Evolutionary conservation across 2,797 vertebrate species (phyloP).

Genomic region (Catharus ustulatus): DNA sequence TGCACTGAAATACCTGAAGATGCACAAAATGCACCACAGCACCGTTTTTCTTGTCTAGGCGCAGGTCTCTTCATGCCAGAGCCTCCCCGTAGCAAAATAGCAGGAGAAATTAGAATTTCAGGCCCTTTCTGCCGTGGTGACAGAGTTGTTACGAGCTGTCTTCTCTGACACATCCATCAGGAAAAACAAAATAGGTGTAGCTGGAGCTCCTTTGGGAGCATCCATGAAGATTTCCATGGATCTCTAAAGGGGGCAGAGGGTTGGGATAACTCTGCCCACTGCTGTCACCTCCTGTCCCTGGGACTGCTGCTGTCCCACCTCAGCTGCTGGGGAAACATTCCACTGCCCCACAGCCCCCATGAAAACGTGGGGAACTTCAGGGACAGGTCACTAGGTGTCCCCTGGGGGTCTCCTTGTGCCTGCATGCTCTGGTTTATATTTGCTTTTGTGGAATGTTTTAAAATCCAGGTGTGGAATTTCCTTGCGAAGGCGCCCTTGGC

Average conservation of each 20-base stretch:
- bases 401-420: neutral
- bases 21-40: neutral
- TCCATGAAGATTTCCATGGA: fast-evolving
- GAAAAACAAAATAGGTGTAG: neutral
- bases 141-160: neutral
- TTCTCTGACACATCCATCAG: neutral
- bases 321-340: neutral
- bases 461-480: fast-evolving
- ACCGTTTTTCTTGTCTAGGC: neutral
- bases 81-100: neutral
- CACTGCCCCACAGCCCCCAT: neutral
- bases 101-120: neutral
- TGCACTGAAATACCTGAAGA: neutral
- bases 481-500: fast-evolving
- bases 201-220: neutral
- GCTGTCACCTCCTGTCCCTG: fast-evolving
- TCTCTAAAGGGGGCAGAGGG: neutral
- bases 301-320: neutral
- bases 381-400: fast-evolving
- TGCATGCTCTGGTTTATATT: neutral
- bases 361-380: neutral
- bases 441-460: fast-evolving
- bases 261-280: fast-evolving
- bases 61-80: neutral
- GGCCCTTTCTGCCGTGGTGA: neutral